phyloP scores from a whole-genome alignment of 2,797 vertebrate genomes.

The Adrianichthys oophorus region DNA sequence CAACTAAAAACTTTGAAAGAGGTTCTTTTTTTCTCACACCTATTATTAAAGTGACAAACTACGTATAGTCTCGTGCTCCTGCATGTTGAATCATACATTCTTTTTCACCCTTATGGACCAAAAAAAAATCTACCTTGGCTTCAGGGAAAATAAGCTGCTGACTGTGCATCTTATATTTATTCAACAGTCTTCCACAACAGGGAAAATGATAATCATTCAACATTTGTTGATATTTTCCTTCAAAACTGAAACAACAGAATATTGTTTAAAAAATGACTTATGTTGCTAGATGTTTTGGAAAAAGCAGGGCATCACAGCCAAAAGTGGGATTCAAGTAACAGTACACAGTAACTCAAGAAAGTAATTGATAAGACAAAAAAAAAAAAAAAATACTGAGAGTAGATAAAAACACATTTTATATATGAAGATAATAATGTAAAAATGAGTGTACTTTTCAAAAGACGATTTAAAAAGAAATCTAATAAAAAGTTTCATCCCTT shows the following conservation, averaged over 20 bases:
- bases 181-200: conserved; percentile 1
- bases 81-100: conserved; percentile 20
- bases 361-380: too few species aligned
- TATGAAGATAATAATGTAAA: too few species aligned
- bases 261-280: conserved; percentile 28
- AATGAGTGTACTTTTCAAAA: too few species aligned
- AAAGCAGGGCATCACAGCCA: too few species aligned
- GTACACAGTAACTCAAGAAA: too few species aligned
- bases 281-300: not conserved
- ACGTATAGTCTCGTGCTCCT: conserved; percentile 22
- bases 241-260: conserved; percentile 39
- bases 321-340: too few species aligned
- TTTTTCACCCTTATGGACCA: conserved; percentile 21
- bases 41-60: conserved; percentile 39
- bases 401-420: too few species aligned
- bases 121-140: conserved; percentile 40
- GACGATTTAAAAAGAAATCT: too few species aligned
- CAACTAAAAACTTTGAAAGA: conserved; percentile 36
- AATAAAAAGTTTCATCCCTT: too few species aligned
- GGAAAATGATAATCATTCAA: conserved; percentile 19
- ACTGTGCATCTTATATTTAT: conserved; percentile 28
- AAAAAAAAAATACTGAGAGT: too few species aligned
- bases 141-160: conserved; percentile 31
- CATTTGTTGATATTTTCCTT: conserved; percentile 28
- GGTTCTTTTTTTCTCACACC: conserved; percentile 38